Conservation (phyloP, 1,140 invertebrate genomes). For the Scaptomyza graminum region DNA sequence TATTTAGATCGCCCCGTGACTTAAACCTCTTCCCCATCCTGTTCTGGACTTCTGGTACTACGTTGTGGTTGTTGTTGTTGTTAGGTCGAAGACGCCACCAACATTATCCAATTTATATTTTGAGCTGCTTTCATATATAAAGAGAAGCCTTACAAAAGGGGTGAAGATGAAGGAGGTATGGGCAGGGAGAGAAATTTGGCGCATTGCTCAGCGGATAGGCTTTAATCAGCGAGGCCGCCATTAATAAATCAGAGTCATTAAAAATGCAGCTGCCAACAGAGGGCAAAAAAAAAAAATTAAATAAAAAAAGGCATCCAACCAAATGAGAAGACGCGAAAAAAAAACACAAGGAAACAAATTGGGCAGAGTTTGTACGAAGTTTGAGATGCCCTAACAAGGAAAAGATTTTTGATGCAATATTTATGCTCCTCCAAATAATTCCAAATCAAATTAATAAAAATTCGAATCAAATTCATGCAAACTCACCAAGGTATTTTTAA, state of each 20-base stretch:
- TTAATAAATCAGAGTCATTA: slow-evolving; percentile 84
- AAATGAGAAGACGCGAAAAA: slow-evolving; percentile 30
- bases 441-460: no score
- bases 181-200: neutral
- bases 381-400: neutral
- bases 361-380: neutral
- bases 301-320: slow-evolving; percentile 44
- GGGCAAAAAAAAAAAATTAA: slow-evolving; percentile 50
- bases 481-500: neutral
- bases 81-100: slow-evolving; percentile 64
- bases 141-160: neutral
- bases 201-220: slow-evolving; percentile 53
- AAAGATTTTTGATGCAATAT: neutral
- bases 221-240: slow-evolving; percentile 81
- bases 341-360: slow-evolving; percentile 9
- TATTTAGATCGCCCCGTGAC: slow-evolving; percentile 39
- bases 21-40: slow-evolving; percentile 29
- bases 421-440: no score
- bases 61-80: slow-evolving; percentile 35
- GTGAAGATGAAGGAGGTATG: neutral
- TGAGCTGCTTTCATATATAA: slow-evolving; percentile 43
- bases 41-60: neutral
- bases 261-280: slow-evolving; percentile 79
- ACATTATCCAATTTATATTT: slow-evolving; percentile 74
- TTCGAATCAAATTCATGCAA: neutral